These are phyloP conservation scores for Boloria euphrosyne DNA, from an alignment of 2,888 invertebrate species.

Conservation along the genomic window DNA sequence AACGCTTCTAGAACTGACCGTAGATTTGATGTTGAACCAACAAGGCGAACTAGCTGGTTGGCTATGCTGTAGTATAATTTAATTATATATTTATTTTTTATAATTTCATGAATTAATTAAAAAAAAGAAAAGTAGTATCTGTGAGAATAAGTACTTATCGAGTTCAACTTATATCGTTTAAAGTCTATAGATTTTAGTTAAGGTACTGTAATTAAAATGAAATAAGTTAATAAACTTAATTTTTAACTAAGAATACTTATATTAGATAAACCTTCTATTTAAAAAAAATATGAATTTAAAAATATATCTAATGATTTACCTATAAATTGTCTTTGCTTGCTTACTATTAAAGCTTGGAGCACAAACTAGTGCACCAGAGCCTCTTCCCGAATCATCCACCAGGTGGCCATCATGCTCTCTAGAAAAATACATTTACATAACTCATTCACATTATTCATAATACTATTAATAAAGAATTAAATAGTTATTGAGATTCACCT, in stretches of 20 bases:
- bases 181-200: too few relatives aligned
- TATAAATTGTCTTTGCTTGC: conserved; percentile 94
- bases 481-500: conserved; percentile 62
- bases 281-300: background rate
- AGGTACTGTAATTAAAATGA: background rate
- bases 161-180: too few relatives aligned
- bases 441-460: background rate
- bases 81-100: too few relatives aligned
- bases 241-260: too few relatives aligned
- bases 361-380: conserved; percentile 86
- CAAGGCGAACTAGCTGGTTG: conserved; percentile 92
- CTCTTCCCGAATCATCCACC: conserved; percentile 84
- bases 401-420: conserved; percentile 77
- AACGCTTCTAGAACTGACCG: conserved; percentile 95
- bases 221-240: background rate
- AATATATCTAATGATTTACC: conserved; percentile 67
- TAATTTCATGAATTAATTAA: too few relatives aligned
- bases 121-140: background rate
- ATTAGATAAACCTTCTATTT: background rate
- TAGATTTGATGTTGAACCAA: conserved; percentile 93
- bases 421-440: conserved; percentile 34
- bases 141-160: too few relatives aligned
- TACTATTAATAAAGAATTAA: background rate
- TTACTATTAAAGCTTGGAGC: conserved; percentile 90
- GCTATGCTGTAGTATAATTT: conserved; percentile 86